Evolutionary conservation across 1,140 invertebrate genomes (phyloP), one percentile per base, ranked within the genome.

Genomic region (Zaprionus taronus): DNA sequence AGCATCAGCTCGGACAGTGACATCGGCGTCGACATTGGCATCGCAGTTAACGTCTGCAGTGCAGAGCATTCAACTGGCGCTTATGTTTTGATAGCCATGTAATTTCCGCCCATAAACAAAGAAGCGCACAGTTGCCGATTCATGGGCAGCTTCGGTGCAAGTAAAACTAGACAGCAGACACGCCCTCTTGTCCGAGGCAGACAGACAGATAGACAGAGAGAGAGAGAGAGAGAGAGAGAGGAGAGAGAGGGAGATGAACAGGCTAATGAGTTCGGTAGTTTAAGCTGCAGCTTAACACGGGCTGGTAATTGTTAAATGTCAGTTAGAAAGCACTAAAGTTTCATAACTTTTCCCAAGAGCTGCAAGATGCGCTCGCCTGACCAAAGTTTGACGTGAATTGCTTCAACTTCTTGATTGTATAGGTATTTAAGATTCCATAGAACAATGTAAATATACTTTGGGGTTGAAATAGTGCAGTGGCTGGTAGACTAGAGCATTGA

Each of bases 11-110:
- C 11, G 58, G 38, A 34, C n/a, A 61, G 5, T n/a, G 24, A 2
- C 63, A 36, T 24, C 24, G 58, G 36, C 24, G 36, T 49, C 28
- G 24, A 15, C 63, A 36, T 24, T n/a, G 58, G 36, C 24, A 24
- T 34, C 22, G 15, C 38, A 41, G 55, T 60, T 17, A 20, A 20
- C 66, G 53, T 53, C 24, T 56, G 57, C 56, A 53, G 22, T 11
- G 36, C 64, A 65, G 20, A 74, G 80, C 77, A 89, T 75, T 83
- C 83, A 89, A 89, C 81, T 79, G 71, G 65, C 74, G 84, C 78
- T 89, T 87, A 87, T 87, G 83, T 89, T 87, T 89, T 87, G 83
- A 87, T 87, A 81, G 84, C 78, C 81, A 81, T 87, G 83, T 87
- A 87, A 87, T 87, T 87, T 87, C 84, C 83, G 84, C 65, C 81